Percentiles rank a stretch among this genome's conserved stretches.
Evolutionary conservation across 2,113 vertebrate species (phyloP).

Genomic region (Hydrochoerus hydrochaeris): DNA sequence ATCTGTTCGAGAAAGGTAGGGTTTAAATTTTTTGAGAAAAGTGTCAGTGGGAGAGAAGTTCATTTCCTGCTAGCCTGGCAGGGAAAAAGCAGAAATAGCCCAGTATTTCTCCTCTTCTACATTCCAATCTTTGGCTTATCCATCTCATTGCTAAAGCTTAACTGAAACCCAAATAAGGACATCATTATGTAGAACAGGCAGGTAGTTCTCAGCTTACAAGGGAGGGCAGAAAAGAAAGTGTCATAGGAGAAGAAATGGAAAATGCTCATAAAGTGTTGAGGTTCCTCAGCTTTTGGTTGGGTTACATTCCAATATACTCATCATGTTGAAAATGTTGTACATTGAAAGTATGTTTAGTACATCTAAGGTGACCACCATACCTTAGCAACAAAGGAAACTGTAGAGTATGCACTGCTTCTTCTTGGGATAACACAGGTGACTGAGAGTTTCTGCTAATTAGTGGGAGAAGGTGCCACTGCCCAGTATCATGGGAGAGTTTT

Average conservation of each 20-base stretch:
- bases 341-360: background rate
- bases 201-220: background rate
- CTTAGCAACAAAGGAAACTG: background rate
- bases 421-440: accelerated
- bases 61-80: background rate
- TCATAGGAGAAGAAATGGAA: background rate
- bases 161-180: background rate
- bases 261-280: background rate
- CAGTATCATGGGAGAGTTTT: background rate
- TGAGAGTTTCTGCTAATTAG: background rate
- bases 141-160: background rate
- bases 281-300: background rate
- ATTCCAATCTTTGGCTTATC: background rate
- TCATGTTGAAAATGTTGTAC: background rate
- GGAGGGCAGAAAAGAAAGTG: background rate
- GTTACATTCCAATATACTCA: background rate
- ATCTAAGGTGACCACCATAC: background rate
- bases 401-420: too few species aligned
- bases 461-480: background rate
- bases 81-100: background rate
- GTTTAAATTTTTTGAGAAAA: background rate
- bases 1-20: background rate
- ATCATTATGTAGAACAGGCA: background rate
- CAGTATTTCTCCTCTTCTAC: background rate
- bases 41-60: background rate